phyloP scores from a whole-genome alignment of 2,888 invertebrate genomes.

The Geophilus truncorum region DNA sequence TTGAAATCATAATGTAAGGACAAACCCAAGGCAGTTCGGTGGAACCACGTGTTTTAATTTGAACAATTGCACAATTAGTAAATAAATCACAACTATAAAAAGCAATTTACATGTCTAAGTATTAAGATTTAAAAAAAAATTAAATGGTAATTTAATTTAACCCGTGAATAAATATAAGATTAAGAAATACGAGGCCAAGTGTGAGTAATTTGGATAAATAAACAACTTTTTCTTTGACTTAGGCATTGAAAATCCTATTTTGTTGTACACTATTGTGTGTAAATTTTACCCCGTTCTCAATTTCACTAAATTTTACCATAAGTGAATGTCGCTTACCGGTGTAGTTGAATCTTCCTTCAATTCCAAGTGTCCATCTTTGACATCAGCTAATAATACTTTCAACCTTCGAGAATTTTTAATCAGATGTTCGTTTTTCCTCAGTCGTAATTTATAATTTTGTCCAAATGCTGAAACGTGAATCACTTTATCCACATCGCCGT shows the following conservation, averaged over 20 bases:
- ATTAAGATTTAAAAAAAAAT: conserved; percentile 37
- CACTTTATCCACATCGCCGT: conserved; percentile 34
- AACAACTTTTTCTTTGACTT: not conserved
- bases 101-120: not conserved
- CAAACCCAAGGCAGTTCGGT: not conserved
- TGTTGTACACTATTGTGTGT: not conserved
- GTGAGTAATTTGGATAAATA: too few species aligned
- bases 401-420: conserved; percentile 65
- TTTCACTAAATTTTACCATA: conserved; percentile 39
- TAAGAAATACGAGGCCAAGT: not conserved
- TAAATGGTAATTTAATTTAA: not conserved
- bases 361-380: conserved; percentile 61
- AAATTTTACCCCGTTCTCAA: not conserved
- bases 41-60: not conserved
- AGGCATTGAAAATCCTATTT: not conserved
- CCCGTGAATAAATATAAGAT: not conserved
- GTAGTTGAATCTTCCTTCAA: conserved; percentile 63
- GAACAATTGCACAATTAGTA: not conserved
- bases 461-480: conserved; percentile 71
- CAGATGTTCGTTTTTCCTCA: conserved; percentile 71
- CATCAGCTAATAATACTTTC: conserved; percentile 74
- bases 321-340: too few species aligned
- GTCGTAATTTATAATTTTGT: conserved; percentile 63
- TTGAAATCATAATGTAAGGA: not conserved
- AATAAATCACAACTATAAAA: not conserved